Conservation (phyloP, 2,888 invertebrate species). For the Quadriops clusia region DNA sequence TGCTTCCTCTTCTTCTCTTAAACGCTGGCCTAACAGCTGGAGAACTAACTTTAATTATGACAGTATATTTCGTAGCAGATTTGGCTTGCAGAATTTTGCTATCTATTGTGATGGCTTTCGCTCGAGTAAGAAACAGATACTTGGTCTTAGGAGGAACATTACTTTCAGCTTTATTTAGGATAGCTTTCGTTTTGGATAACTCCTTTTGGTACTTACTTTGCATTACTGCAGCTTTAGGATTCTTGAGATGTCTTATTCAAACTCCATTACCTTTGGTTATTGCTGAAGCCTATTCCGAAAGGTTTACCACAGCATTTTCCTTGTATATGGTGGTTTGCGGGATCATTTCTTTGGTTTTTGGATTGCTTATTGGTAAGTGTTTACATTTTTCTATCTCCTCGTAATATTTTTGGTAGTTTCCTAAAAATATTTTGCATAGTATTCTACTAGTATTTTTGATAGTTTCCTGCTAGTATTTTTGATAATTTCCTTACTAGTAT, state of each 20-base stretch:
- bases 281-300: slow-evolving; percentile 53
- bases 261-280: slow-evolving; percentile 60
- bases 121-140: slow-evolving; percentile 49
- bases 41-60: slow-evolving; percentile 55
- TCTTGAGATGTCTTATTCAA: slow-evolving; percentile 57
- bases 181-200: slow-evolving; percentile 46
- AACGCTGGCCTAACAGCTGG: slow-evolving; percentile 44
- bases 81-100: slow-evolving; percentile 51
- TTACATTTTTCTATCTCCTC: too few species aligned
- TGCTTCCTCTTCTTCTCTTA: slow-evolving; percentile 53
- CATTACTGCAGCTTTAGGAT: slow-evolving; percentile 51
- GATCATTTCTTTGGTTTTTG: slow-evolving; percentile 51
- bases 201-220: slow-evolving; percentile 46
- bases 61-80: slow-evolving; percentile 58
- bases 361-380: slow-evolving; percentile 55
- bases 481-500: too few species aligned
- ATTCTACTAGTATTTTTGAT: too few species aligned
- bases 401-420: slow-evolving; percentile 5
- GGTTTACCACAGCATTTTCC: slow-evolving; percentile 62
- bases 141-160: slow-evolving; percentile 54
- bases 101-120: slow-evolving; percentile 49
- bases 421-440: slow-evolving; percentile 5
- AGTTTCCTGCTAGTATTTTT: too few species aligned
- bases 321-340: slow-evolving; percentile 63
- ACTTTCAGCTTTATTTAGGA: slow-evolving; percentile 52